phyloP scores from a whole-genome alignment of 2,113 vertebrate genomes.

The Herpailurus yagouaroundi region DNA sequence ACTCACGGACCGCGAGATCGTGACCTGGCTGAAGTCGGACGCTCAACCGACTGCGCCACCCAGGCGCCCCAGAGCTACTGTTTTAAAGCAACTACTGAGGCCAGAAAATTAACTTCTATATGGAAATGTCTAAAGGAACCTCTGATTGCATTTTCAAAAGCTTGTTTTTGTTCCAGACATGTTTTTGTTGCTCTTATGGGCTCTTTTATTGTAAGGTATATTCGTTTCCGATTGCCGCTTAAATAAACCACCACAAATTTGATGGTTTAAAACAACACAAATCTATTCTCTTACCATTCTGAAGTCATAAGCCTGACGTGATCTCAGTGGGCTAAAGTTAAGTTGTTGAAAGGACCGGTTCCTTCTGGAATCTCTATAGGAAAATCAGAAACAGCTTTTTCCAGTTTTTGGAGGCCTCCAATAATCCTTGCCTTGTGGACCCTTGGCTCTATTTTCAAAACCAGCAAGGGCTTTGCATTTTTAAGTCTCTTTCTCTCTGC shows the following conservation, averaged over 20 bases:
- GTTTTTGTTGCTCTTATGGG: neutral
- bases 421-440: neutral
- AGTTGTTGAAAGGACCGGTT: neutral
- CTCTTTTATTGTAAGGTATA: neutral
- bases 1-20: no score
- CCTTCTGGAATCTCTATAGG: neutral
- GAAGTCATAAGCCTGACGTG: neutral
- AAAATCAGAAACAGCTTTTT: neutral
- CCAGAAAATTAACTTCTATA: neutral
- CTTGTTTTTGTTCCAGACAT: neutral
- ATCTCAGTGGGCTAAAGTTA: neutral
- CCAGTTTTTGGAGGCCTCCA: neutral
- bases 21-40: no score
- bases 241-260: neutral
- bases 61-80: neutral
- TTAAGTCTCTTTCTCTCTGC: neutral
- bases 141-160: slow-evolving; percentile 15
- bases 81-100: neutral
- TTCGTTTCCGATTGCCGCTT: neutral
- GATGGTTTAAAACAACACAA: neutral
- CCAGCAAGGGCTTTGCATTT: neutral
- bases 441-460: neutral
- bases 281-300: neutral
- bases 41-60: no score
- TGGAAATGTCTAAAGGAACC: slow-evolving; percentile 30